Evolutionary conservation across 2,888 invertebrate genomes (phyloP).

Genomic region (Congeria kusceri): DNA sequence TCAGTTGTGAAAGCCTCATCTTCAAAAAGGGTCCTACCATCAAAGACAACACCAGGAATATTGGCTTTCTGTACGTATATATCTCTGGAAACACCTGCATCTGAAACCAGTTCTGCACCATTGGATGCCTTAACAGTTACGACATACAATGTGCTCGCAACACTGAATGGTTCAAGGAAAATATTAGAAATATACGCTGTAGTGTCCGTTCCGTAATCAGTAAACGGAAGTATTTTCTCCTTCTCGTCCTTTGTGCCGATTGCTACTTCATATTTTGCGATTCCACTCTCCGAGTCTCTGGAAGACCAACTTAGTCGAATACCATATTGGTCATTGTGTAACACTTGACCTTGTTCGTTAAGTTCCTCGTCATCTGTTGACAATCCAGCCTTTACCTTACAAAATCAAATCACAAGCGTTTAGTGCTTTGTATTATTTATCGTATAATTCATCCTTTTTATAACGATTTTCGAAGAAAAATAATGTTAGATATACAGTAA

Average conservation of each 20-base stretch:
- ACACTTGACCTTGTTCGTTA: slow-evolving; percentile 56
- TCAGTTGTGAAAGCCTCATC: slow-evolving; percentile 69
- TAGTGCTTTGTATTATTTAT: too few species aligned
- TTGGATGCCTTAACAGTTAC: slow-evolving; percentile 63
- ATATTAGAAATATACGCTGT: slow-evolving; percentile 50
- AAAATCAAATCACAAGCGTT: background rate
- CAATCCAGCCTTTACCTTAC: slow-evolving; percentile 61
- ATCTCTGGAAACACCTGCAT: slow-evolving; percentile 43
- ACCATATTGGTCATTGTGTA: slow-evolving; percentile 66
- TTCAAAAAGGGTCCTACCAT: slow-evolving; percentile 61
- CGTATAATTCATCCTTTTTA: background rate
- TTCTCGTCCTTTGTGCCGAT: slow-evolving; percentile 47
- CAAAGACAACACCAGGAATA: slow-evolving; percentile 70
- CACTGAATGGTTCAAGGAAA: slow-evolving; percentile 39
- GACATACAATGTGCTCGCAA: slow-evolving; percentile 40
- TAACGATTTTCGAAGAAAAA: slow-evolving; percentile 3
- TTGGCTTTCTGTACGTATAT: slow-evolving; percentile 67
- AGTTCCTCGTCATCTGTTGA: slow-evolving; percentile 69
- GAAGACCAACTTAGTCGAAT: slow-evolving; percentile 66
- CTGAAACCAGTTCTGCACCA: slow-evolving; percentile 65
- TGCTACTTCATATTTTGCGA: slow-evolving; percentile 56
- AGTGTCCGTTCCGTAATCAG: slow-evolving; percentile 41
- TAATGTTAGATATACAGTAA: too few species aligned
- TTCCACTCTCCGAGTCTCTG: slow-evolving; percentile 71
- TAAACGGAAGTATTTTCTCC: slow-evolving; percentile 27